phyloP scores from a whole-genome alignment of 1,140 invertebrate species.

The Paraescarpia echinospica region DNA sequence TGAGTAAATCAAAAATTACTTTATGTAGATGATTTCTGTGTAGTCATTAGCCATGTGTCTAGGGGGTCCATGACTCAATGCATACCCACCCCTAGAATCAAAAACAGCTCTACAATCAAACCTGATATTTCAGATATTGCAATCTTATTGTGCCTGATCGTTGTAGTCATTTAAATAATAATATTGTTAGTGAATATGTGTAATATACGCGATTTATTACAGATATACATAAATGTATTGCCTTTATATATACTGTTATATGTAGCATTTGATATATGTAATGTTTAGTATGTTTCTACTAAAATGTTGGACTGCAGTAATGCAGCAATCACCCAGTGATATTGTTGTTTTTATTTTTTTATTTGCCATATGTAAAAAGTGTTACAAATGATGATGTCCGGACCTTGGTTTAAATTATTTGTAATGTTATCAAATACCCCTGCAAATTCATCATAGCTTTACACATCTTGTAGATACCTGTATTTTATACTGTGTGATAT shows the following conservation, averaged over 20 bases:
- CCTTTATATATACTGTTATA: background rate
- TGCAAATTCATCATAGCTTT: too few relatives aligned
- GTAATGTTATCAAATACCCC: too few relatives aligned
- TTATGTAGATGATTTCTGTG: background rate
- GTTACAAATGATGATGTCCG: too few relatives aligned
- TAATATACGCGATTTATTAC: background rate
- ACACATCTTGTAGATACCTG: too few relatives aligned
- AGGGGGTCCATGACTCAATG: background rate
- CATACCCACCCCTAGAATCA: background rate
- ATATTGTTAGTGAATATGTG: background rate
- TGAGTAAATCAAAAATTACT: background rate
- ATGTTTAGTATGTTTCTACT: background rate
- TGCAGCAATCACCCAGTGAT: too few relatives aligned
- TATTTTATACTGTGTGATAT: too few relatives aligned
- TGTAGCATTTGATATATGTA: background rate
- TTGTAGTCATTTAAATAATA: background rate
- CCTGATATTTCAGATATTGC: background rate
- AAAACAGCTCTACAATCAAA: background rate
- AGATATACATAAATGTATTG: background rate
- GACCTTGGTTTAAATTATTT: too few relatives aligned
- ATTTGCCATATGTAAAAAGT: too few relatives aligned
- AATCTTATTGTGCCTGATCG: background rate
- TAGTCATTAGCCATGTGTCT: background rate
- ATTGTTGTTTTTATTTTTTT: too few relatives aligned
- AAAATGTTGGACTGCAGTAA: background rate